phyloP scores from a whole-genome alignment of 2,113 vertebrate species.

The Chroicocephalus ridibundus region DNA sequence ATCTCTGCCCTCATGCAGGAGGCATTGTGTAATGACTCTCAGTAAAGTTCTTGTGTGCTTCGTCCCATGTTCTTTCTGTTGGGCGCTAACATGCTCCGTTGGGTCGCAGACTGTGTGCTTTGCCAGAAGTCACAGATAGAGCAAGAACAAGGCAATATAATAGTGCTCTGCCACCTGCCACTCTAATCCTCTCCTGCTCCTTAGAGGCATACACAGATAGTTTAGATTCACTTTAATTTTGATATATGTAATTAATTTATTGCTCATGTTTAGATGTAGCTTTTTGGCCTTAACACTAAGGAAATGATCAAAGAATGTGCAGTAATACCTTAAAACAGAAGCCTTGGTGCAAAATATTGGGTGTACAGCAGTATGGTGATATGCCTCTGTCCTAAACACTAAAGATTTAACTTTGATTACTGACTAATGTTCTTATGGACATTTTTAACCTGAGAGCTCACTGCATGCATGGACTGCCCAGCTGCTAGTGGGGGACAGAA shows the following conservation, averaged over 20 bases:
- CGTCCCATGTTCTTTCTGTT: background rate
- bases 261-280: background rate
- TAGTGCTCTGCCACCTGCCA: background rate
- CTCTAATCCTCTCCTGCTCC: background rate
- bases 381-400: background rate
- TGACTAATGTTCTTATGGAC: background rate
- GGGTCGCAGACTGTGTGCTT: background rate
- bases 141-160: background rate
- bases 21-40: background rate
- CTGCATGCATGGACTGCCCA: background rate
- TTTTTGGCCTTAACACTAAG: background rate
- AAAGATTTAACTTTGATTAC: background rate
- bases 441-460: background rate
- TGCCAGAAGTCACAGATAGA: background rate
- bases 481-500: background rate
- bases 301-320: background rate
- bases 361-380: background rate
- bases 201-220: background rate
- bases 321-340: background rate
- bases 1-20: background rate
- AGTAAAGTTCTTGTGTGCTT: background rate
- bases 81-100: fast-evolving
- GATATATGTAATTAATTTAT: background rate
- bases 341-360: background rate
- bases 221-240: background rate